Base-by-base conservation (phyloP, 2,113 vertebrate genomes). In the Pimephales promelas region DNA sequence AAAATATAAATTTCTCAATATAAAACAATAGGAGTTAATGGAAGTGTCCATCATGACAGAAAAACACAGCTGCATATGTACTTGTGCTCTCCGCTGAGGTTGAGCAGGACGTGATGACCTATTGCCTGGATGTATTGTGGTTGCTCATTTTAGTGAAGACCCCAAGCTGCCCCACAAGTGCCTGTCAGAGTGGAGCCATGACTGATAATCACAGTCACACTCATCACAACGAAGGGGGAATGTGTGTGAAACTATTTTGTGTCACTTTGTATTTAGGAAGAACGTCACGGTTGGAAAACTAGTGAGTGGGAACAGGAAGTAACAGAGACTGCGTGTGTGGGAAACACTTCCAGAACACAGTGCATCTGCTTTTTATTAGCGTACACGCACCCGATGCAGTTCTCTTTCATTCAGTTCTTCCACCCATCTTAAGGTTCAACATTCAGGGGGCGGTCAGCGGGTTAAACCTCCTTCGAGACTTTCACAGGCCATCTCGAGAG, bases 61-160 rank as follows among this genome's bases (percentile, higher is more conserved):
- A 28, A 40, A 74, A 72, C n/a, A 24, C 40, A 47, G 70, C n/a
- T 70, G 20, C 22, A 24, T 45, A 8, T 43, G 66, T 49, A 18
- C 56, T 18, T 62, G 66, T 2, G 9, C 57, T 54, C 34, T 54
- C n/a, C 0, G 10, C n/a, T 61, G 49, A 26, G n/a, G 40, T 73
- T 68, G 71, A 77, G 40, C 77, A 49, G 74, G 61, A 81, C 24
- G n/a, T 57, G 47, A 75, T 81, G 76, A 81, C 61, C 79, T 62
- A 56, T 68, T 82, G 83, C 85, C 88, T 85, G 83, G 28, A 73
- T 83, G 54, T 83, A 83, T 83, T 18, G 76, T 59, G 80, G 86
- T 28, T 89, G 85, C 49, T 88, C 80, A 81, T 84, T 87, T 85
- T 68, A 73, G 59, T 49, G 79, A 26, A 31, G 52, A 71, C 78